Conservation (phyloP, 2,113 vertebrate species). For the Ceyx cyanopectus region DNA sequence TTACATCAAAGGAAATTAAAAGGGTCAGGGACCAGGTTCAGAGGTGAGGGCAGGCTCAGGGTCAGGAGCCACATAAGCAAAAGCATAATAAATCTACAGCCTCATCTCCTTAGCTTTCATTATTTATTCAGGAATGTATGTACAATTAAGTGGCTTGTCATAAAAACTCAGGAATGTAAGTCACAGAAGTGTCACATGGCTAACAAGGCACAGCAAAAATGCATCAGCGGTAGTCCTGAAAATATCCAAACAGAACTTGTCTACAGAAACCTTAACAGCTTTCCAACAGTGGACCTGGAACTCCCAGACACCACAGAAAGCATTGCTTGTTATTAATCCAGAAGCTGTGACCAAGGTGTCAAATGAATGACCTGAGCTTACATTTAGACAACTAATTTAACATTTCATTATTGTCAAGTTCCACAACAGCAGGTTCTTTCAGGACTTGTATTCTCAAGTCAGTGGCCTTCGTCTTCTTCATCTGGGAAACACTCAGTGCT, state of each 20-base stretch:
- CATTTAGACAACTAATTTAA: neutral
- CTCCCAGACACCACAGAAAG: neutral
- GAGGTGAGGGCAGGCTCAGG: neutral
- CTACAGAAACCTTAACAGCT: neutral
- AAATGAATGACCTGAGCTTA: neutral
- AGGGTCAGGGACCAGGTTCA: neutral
- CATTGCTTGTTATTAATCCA: neutral
- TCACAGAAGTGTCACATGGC: neutral
- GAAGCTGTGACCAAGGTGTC: neutral
- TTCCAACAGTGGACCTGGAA: neutral
- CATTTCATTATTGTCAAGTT: conserved; percentile 10
- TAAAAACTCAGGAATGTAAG: neutral
- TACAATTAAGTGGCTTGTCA: neutral
- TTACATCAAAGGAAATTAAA: neutral
- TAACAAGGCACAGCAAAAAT: neutral
- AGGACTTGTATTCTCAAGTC: neutral
- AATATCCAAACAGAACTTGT: neutral
- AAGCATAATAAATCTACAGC: neutral
- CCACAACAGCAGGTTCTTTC: neutral
- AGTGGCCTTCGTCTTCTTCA: conserved; percentile 18
- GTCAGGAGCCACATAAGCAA: neutral
- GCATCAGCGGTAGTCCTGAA: accelerated
- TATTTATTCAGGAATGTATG: conserved; percentile 51
- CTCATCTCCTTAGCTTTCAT: neutral
- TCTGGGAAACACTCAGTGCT: neutral